Evolutionary conservation across 2,113 vertebrate genomes (phyloP), one percentile per base, ranked within the genome.

Genomic region (Megaptera novaeangliae): DNA sequence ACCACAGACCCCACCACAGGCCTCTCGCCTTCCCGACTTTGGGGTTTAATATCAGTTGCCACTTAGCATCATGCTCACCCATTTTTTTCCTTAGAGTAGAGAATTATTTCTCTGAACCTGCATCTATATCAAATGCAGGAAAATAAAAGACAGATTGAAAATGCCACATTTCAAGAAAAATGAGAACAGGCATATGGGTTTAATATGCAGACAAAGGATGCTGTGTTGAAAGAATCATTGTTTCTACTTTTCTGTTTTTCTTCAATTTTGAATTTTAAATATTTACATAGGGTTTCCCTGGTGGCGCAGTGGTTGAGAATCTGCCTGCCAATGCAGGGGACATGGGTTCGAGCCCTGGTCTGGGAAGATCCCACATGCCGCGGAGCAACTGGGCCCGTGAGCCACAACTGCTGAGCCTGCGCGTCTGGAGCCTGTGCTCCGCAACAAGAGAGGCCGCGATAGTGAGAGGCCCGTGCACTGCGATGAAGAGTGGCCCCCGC

Each of bases 81-180:
- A 93, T 52, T 80, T 61, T 84, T 21, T 18, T 27, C 63, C 57
- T 93, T 71, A 66, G 20, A 34, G 52, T 72, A 85, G 57, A 81
- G 80, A 97, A 91, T 75, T 52, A 74, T 59, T 93, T 96, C 90
- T 93, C 90, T 84, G 55, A 96, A 96, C 69, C 83, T 96, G 80
- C 64, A 81, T 92, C 89, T 92, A 90, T 88, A 96, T 64, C 95
- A 96, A 96, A 92, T 63, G 39, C 31, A 92, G 68, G 66, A 94
- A 95, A 98, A 97, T 95, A 95, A 96, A 96, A 97, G 89, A 94
- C 96, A 96, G 95, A 96, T 92, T 95, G 78, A 94, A 96, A 97
- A 96, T 74, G 52, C 36, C 64, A 90, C 69, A 49, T 90, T 92
- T 96, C 83, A 83, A 95, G 82, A 95, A 97, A 98, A 97, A 87